Percentiles rank a stretch among this genome's conserved stretches.
Conservation (phyloP, 1,140 invertebrate genomes). For the Hypsibius dujardini region DNA sequence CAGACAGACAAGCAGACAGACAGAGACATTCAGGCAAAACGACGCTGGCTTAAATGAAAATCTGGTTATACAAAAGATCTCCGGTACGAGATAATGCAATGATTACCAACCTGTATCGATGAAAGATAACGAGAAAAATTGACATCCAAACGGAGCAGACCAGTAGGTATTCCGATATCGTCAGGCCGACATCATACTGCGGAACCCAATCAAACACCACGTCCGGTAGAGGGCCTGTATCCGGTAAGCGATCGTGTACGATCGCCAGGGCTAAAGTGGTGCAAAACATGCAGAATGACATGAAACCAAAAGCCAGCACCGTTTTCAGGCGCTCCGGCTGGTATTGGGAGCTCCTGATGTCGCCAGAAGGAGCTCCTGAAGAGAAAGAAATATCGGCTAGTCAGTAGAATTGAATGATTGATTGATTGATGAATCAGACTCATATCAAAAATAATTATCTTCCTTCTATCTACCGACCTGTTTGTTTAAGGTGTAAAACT, state of each 20-base stretch:
- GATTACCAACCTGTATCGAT: slow-evolving; percentile 51
- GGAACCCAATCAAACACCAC: slow-evolving; percentile 55
- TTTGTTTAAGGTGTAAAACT: too few species aligned
- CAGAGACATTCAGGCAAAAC: too few species aligned
- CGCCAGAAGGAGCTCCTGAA: neutral
- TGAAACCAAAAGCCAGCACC: slow-evolving; percentile 32
- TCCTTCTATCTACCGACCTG: too few species aligned
- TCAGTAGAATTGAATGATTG: too few species aligned
- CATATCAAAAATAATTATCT: too few species aligned
- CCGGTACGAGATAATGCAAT: slow-evolving; percentile 19
- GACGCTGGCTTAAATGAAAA: too few species aligned
- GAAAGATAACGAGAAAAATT: slow-evolving; percentile 55
- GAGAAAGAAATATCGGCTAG: too few species aligned
- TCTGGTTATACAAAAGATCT: neutral
- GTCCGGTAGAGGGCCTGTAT: slow-evolving; percentile 58
- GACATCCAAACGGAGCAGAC: slow-evolving; percentile 54
- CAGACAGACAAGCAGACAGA: too few species aligned
- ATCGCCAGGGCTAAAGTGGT: slow-evolving; percentile 49
- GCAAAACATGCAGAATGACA: slow-evolving; percentile 33
- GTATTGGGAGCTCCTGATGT: neutral
- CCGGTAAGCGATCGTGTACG: slow-evolving; percentile 64
- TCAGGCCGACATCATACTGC: slow-evolving; percentile 53
- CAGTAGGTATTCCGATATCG: slow-evolving; percentile 64
- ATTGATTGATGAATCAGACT: too few species aligned
- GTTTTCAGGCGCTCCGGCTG: neutral